Evolutionary conservation across 2,797 vertebrate genomes (phyloP).

Genomic region (Trichosurus vulpecula): DNA sequence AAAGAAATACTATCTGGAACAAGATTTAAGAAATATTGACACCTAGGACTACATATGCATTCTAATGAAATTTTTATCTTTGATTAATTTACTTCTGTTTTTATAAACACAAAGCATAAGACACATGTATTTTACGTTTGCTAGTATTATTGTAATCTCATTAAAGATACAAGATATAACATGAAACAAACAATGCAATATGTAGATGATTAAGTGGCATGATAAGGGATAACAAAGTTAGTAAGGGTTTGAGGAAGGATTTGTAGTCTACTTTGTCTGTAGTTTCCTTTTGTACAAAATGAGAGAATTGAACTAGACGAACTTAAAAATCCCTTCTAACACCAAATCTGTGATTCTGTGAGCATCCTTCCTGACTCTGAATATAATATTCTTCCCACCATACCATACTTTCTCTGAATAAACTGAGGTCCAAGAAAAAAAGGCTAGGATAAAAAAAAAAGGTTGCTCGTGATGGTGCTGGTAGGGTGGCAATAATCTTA

Average conservation of each 20-base stretch:
- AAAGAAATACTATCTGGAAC: background rate
- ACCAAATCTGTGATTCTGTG: background rate
- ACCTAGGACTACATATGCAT: background rate
- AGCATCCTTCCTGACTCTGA: background rate
- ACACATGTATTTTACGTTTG: background rate
- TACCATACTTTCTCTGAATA: background rate
- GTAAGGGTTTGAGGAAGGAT: background rate
- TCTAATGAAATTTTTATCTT: background rate
- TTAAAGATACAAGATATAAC: background rate
- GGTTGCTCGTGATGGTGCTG: too few relatives aligned
- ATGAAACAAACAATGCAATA: background rate
- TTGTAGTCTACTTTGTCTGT: background rate
- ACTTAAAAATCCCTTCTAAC: background rate
- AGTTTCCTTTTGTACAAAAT: background rate
- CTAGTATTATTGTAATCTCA: background rate
- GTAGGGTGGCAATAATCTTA: too few relatives aligned
- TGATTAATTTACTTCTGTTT: background rate
- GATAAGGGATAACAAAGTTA: background rate
- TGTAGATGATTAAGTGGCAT: background rate
- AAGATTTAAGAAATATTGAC: slow-evolving; percentile 4
- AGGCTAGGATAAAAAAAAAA: too few relatives aligned
- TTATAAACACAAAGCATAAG: background rate
- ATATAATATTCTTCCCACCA: background rate
- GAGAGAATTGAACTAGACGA: background rate
- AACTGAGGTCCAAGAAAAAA: background rate